phyloP scores from a whole-genome alignment of 2,888 invertebrate genomes.

The Diadromus collaris region DNA sequence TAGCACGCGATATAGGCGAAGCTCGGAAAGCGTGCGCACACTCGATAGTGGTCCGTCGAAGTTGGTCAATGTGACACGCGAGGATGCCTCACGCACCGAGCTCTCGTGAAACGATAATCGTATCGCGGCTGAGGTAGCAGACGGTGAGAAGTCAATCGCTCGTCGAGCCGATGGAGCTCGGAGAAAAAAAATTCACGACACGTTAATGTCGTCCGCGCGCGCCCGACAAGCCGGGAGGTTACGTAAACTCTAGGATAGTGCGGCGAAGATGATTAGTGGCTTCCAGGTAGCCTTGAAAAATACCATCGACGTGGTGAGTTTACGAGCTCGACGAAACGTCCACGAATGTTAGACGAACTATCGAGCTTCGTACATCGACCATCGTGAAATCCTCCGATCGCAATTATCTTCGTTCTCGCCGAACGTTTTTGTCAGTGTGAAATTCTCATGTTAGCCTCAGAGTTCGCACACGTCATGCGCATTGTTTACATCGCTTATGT shows the following conservation, averaged over 20 bases:
- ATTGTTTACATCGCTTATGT: constrained; percentile 45
- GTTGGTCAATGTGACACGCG: constrained; percentile 54
- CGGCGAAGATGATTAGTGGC: constrained; percentile 77
- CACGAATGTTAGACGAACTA: background rate
- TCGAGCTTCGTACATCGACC: constrained; percentile 10
- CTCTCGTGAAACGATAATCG: constrained; percentile 45
- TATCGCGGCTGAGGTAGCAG: constrained; percentile 34
- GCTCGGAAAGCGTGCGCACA: constrained; percentile 25
- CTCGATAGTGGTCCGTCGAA: constrained; percentile 46
- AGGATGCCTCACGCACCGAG: constrained; percentile 48
- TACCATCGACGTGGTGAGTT: constrained; percentile 79
- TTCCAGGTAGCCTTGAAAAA: constrained; percentile 78
- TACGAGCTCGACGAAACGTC: background rate
- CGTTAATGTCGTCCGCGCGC: background rate
- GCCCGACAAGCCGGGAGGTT: constrained; percentile 31
- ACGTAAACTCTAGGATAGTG: constrained; percentile 43
- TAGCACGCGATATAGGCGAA: constrained; percentile 11
- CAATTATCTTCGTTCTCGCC: constrained; percentile 15
- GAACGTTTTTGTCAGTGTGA: constrained; percentile 52
- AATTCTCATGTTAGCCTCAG: constrained; percentile 26
- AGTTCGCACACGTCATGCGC: constrained; percentile 45
- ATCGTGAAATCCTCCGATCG: constrained; percentile 10
- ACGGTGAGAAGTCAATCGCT: background rate
- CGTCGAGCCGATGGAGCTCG: constrained; percentile 38
- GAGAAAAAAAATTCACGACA: constrained; percentile 19